These are phyloP conservation scores for Lepidocyrtinus sp. DNA, from an alignment of 2,888 invertebrate genomes.

Conservation along the genomic window DNA sequence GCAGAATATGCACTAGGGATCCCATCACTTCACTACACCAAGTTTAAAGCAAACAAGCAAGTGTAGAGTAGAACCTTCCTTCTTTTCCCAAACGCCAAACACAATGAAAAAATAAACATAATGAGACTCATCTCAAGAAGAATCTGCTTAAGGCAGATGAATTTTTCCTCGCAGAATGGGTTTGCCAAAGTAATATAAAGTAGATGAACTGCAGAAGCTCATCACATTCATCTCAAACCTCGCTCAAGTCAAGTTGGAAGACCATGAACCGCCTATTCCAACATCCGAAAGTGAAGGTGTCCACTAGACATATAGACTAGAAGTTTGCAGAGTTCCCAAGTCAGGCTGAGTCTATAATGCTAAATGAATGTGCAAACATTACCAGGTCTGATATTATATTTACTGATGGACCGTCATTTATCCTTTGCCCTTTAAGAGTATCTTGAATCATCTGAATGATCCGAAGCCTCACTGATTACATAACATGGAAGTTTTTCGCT, in stretches of 20 bases:
- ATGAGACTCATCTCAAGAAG: constrained; percentile 18
- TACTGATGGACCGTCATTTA: not conserved
- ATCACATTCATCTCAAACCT: too few relatives aligned
- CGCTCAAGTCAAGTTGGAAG: too few relatives aligned
- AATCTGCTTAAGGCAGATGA: constrained; percentile 31
- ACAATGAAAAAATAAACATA: not conserved
- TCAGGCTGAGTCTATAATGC: not conserved
- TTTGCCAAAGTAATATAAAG: too few relatives aligned
- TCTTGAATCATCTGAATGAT: not conserved
- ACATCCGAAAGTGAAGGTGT: too few relatives aligned
- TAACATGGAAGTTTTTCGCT: not conserved
- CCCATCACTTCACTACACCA: not conserved
- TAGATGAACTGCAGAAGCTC: too few relatives aligned
- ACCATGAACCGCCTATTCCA: too few relatives aligned
- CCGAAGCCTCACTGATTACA: not conserved
- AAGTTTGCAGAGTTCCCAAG: constrained; percentile 1
- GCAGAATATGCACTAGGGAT: not conserved
- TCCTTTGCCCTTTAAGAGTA: not conserved
- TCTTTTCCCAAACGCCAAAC: not conserved
- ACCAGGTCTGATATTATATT: not conserved
- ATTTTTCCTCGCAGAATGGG: too few relatives aligned
- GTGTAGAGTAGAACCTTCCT: not conserved
- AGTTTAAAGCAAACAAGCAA: constrained; percentile 7
- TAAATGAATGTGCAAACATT: not conserved
- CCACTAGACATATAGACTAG: too few relatives aligned